Evolutionary conservation across 2,797 vertebrate genomes (phyloP).

Genomic region (Macropodus opercularis): DNA sequence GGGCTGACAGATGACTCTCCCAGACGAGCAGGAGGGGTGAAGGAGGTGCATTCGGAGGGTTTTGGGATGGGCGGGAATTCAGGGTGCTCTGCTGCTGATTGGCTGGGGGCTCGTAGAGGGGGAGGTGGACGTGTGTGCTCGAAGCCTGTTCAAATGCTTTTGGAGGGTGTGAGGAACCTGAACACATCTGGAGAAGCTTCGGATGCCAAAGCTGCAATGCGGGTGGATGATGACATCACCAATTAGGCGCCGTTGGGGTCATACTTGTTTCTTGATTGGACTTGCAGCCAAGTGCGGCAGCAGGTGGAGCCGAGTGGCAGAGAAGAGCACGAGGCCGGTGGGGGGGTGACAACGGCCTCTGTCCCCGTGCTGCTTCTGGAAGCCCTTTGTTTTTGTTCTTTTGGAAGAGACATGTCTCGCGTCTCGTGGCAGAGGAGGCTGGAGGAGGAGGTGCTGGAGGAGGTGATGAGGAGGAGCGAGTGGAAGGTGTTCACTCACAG

Average conservation of each 20-base stretch:
- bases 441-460: conserved; percentile 73
- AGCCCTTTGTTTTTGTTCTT: not conserved
- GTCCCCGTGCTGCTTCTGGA: conserved; percentile 2
- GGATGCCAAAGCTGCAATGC: conserved; percentile 40
- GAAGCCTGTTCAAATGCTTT: conserved; percentile 61
- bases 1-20: conserved; percentile 87
- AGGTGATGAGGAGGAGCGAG: conserved; percentile 68
- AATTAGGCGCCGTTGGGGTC: conserved; percentile 56
- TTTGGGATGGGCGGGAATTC: conserved; percentile 44
- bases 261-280: not conserved
- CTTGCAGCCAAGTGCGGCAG: conserved; percentile 6
- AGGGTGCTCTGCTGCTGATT: conserved; percentile 58
- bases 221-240: conserved; percentile 68
- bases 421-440: conserved; percentile 73
- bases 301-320: conserved; percentile 43
- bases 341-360: conserved; percentile 25
- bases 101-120: conserved; percentile 42
- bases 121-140: conserved; percentile 12
- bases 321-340: conserved; percentile 29
- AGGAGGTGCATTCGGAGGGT: conserved; percentile 35
- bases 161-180: conserved; percentile 32
- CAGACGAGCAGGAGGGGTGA: conserved; percentile 64
- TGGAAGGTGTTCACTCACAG: conserved; percentile 72
- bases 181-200: conserved; percentile 49
- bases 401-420: conserved; percentile 67